Evolutionary conservation across 2,888 invertebrate species (phyloP).

Genomic region (Nephrotoma guestfalica): DNA sequence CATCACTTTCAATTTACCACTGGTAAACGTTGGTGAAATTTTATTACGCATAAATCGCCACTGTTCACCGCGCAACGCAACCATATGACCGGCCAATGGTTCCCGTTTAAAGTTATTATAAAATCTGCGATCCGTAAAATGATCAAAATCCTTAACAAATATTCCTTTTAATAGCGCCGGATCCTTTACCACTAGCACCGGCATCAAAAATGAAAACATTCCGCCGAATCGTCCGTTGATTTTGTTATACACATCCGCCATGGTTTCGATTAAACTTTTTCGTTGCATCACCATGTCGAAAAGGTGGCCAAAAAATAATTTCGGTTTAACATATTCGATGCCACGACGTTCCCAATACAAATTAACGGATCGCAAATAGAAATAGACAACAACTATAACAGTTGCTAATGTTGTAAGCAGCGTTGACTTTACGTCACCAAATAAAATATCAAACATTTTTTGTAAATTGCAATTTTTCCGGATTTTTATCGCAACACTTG

Average conservation of each 20-base stretch:
- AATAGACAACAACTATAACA: not conserved
- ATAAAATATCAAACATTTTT: not conserved
- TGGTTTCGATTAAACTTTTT: not conserved
- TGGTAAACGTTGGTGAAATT: not conserved
- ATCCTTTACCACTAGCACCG: not conserved
- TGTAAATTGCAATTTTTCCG: not conserved
- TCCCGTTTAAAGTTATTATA: not conserved
- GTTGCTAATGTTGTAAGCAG: not conserved
- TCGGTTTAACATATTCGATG: not conserved
- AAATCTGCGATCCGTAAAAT: not conserved
- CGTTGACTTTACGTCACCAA: not conserved
- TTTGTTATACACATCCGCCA: not conserved
- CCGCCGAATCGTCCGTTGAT: not conserved
- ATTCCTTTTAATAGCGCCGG: not conserved
- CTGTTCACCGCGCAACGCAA: not conserved
- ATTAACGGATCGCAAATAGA: not conserved
- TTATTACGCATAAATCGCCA: not conserved
- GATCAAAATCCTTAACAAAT: not conserved
- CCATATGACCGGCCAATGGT: not conserved
- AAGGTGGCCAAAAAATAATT: not conserved
- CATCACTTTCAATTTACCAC: not conserved
- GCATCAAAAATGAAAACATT: not conserved
- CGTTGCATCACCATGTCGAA: not conserved
- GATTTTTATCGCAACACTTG: not conserved
- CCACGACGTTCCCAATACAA: not conserved